phyloP scores from a whole-genome alignment of 2,888 invertebrate genomes.

The Cheilosia vernalis region DNA sequence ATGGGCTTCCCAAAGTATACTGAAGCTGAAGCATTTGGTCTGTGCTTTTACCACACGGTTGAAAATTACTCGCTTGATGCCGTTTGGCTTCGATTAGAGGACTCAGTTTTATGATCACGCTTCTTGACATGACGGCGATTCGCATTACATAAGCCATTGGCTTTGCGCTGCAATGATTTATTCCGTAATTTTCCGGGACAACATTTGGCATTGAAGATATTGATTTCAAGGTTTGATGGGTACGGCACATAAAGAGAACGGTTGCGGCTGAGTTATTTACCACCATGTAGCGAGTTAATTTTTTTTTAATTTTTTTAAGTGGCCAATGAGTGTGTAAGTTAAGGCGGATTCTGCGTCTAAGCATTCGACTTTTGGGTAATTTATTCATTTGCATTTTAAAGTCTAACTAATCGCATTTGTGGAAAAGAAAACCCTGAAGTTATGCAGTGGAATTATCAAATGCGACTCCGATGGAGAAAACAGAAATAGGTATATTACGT shows the following conservation, averaged over 20 bases:
- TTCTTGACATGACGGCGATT: constrained; percentile 61
- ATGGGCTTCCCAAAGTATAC: constrained; percentile 13
- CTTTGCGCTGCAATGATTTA: constrained; percentile 2
- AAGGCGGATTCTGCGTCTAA: too few relatives aligned
- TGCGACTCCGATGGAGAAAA: too few relatives aligned
- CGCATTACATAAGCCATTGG: constrained; percentile 30
- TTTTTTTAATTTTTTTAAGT: too few relatives aligned
- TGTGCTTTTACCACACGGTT: constrained; percentile 12
- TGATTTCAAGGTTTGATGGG: constrained; percentile 62
- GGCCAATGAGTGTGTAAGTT: too few relatives aligned
- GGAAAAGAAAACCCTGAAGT: too few relatives aligned
- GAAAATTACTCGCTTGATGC: constrained; percentile 37
- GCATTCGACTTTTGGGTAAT: too few relatives aligned
- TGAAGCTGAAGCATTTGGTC: constrained; percentile 42
- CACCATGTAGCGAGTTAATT: too few relatives aligned
- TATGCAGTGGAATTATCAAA: too few relatives aligned
- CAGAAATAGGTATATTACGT: too few relatives aligned
- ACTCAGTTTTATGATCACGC: constrained; percentile 54
- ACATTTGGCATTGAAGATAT: constrained; percentile 68
- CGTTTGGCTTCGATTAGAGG: constrained; percentile 49
- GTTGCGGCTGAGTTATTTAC: not conserved
- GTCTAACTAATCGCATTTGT: too few relatives aligned
- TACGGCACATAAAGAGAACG: constrained; percentile 24
- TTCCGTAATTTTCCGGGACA: constrained; percentile 53
- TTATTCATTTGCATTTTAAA: too few relatives aligned